Conservation (phyloP, 2,113 vertebrate genomes). For the Marcusenius ussheri region DNA sequence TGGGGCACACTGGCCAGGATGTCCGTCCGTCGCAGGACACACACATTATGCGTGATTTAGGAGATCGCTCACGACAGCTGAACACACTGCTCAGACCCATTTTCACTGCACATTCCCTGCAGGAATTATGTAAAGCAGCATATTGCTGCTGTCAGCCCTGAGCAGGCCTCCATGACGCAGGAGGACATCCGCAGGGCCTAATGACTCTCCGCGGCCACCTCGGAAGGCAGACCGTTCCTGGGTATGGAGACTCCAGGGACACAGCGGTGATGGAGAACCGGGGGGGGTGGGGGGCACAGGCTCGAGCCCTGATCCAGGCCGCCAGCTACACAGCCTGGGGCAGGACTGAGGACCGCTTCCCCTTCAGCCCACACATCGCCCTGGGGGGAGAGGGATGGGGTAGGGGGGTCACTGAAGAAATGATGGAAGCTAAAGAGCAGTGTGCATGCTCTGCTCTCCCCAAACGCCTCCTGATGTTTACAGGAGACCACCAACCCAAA, state of each 20-base stretch:
- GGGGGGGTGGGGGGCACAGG: background rate
- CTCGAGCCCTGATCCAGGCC: background rate
- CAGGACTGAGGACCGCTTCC: background rate
- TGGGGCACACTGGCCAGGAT: background rate
- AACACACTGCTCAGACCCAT: background rate
- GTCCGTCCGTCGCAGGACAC: background rate
- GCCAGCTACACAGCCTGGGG: background rate
- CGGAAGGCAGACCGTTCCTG: background rate
- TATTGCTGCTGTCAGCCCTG: background rate
- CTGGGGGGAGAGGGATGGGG: background rate
- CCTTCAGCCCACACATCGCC: slow-evolving; percentile 11
- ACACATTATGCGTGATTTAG: background rate
- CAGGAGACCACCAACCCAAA: too few relatives aligned
- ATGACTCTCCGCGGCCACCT: background rate
- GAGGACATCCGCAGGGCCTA: background rate
- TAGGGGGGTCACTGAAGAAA: background rate
- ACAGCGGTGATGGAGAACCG: background rate
- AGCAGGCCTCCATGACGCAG: background rate
- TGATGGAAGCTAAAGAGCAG: background rate
- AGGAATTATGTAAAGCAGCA: background rate
- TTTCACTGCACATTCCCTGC: background rate
- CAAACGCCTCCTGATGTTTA: too few relatives aligned
- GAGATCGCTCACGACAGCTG: background rate
- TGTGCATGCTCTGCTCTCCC: background rate
- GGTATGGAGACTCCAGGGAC: background rate